phyloP scores from a whole-genome alignment of 2,888 invertebrate species.

The Nymphalis polychloros region DNA sequence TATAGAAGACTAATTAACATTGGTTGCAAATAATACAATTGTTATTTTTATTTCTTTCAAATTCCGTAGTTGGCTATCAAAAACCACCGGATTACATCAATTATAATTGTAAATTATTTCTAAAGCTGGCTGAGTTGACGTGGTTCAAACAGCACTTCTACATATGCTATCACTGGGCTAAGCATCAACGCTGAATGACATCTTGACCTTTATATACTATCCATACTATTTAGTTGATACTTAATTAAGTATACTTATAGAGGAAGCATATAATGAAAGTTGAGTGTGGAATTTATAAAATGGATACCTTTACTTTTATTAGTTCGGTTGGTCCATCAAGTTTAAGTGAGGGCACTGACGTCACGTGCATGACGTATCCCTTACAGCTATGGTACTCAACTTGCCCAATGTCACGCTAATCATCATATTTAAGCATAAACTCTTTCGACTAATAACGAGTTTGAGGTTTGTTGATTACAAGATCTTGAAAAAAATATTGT shows the following conservation, averaged over 20 bases:
- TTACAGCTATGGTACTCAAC: neutral
- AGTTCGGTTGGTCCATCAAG: neutral
- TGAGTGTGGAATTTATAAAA: neutral
- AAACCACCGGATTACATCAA: neutral
- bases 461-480: conserved; percentile 1
- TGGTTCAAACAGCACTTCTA: no score
- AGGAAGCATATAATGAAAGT: neutral
- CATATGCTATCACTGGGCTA: no score
- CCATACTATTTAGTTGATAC: no score
- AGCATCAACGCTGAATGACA: no score
- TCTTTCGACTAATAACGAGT: neutral
- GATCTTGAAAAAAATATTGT: neutral
- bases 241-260: neutral
- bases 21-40: conserved; percentile 27
- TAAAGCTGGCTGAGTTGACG: no score
- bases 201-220: no score
- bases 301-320: neutral
- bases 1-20: conserved; percentile 46
- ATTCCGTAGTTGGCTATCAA: conserved; percentile 46
- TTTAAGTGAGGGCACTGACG: neutral
- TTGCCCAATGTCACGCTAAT: neutral
- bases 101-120: no score
- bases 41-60: conserved; percentile 41
- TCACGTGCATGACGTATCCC: neutral
- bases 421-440: conserved; percentile 3